These are phyloP conservation scores for Helobdella robusta DNA, from an alignment of 2,888 invertebrate species.

Conservation along the genomic window DNA sequence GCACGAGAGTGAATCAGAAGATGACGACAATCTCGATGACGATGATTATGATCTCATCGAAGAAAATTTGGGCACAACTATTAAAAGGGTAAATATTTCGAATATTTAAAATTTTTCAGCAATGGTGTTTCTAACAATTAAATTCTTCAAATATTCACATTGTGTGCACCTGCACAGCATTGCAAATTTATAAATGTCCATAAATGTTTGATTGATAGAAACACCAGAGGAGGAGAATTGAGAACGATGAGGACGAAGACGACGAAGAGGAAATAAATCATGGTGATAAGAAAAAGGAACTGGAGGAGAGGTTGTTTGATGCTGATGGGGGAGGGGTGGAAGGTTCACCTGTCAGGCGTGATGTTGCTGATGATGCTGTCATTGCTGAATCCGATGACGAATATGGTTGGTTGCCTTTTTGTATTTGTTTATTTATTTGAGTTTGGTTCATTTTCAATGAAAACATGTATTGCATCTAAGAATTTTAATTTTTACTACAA, in stretches of 20 bases:
- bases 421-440: no score
- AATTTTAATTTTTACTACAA: no score
- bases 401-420: neutral
- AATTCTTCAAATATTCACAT: constrained; percentile 3
- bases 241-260: constrained; percentile 45
- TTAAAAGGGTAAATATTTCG: constrained; percentile 49
- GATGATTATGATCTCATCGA: constrained; percentile 96
- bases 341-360: constrained; percentile 31
- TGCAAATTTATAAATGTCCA: constrained; percentile 13
- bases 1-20: constrained; percentile 40
- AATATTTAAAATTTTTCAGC: neutral
- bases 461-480: no score
- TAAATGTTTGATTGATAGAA: constrained; percentile 29
- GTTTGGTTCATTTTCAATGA: no score
- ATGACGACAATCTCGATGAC: constrained; percentile 74
- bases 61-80: constrained; percentile 92
- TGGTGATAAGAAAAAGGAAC: constrained; percentile 36
- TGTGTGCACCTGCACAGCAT: neutral
- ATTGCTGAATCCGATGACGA: constrained; percentile 14
- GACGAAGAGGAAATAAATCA: constrained; percentile 46
- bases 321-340: constrained; percentile 3
- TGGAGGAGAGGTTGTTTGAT: neutral
- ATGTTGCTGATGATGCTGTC: constrained; percentile 54
- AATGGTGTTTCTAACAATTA: neutral
- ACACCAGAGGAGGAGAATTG: constrained; percentile 44